Evolutionary conservation across 2,888 invertebrate genomes (phyloP), one percentile per base, ranked within the genome.

Genomic region (Drosophila nr. perissopoda): DNA sequence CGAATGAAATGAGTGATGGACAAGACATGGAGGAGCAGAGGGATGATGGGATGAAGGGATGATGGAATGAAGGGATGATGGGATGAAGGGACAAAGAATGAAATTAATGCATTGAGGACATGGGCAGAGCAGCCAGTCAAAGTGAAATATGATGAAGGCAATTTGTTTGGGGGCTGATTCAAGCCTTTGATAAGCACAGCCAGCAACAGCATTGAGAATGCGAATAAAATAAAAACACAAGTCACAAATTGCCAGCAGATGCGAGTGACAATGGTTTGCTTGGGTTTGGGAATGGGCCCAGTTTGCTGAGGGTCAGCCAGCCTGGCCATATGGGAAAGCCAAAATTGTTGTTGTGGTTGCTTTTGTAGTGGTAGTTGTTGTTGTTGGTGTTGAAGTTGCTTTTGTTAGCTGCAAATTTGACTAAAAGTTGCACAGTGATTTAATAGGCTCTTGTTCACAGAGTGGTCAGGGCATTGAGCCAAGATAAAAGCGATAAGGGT

Each of bases 121-220:
- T 42, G 49, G 34, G 33, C 48, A 57, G 29, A n/a, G 29, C 27
- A 33, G 58, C n/a, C 54, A 45, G 49, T 40, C 64, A 76, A 85
- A 83, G 72, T 64, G 76, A 78, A 86, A 86, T 86, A 86, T 85
- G 84, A 85, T 86, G 84, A 88, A 83, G 89, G 84, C 89, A 86
- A 83, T 86, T 88, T 86, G 75, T 86, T 66, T 73, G 68, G 61
- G 65, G 65, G 54, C 71, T 69, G 71, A 69, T 69, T 73, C 73
- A 86, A 83, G 64, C 78, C 89, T 86, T 85, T 85, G 80, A 76
- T 86, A 67, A 72, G 49, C 59, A 65, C 38, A 59, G 57, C 34
- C 49, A 52, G n/a, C 16, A 25, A 25, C 31, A 64, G 38, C 42
- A 25, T n/a, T n/a, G n/a, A 29, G 10, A 34, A 27, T 27, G 16